These are phyloP conservation scores for Psittacula cyanocephala DNA, from an alignment of 2,113 vertebrate species.

Conservation along the genomic window DNA sequence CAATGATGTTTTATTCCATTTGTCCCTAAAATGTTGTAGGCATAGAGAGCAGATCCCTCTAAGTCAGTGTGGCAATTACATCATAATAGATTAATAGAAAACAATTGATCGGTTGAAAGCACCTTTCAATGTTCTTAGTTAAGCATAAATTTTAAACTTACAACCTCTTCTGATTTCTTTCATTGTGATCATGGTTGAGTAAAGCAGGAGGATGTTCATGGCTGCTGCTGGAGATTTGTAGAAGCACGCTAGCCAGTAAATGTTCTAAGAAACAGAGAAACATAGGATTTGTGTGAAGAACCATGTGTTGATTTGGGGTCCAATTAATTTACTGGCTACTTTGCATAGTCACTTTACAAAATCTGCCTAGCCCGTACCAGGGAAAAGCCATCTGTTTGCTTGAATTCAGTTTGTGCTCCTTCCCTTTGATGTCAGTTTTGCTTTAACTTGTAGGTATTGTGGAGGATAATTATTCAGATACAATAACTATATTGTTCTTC, in stretches of 20 bases:
- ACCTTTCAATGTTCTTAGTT: background rate
- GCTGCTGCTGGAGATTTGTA: background rate
- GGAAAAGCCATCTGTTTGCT: background rate
- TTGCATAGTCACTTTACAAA: background rate
- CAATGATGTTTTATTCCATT: background rate
- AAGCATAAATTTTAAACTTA: background rate
- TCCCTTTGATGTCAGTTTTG: background rate
- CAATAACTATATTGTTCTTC: slow-evolving; percentile 8
- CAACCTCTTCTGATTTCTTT: background rate
- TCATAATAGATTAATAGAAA: background rate
- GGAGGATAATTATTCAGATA: background rate
- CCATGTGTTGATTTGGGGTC: background rate
- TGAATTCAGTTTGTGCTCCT: background rate
- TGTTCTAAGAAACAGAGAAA: background rate
- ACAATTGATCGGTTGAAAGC: background rate
- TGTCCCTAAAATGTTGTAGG: background rate
- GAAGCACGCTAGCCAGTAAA: background rate
- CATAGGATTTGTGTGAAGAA: background rate
- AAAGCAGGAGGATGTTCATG: background rate
- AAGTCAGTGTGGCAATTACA: background rate
- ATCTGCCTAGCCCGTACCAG: background rate
- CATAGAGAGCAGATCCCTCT: background rate
- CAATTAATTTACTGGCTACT: background rate
- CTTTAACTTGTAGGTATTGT: background rate
- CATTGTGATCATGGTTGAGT: background rate